Base-by-base conservation (phyloP, 2,888 invertebrate genomes). In the Rhimphoctona megacephalus region DNA sequence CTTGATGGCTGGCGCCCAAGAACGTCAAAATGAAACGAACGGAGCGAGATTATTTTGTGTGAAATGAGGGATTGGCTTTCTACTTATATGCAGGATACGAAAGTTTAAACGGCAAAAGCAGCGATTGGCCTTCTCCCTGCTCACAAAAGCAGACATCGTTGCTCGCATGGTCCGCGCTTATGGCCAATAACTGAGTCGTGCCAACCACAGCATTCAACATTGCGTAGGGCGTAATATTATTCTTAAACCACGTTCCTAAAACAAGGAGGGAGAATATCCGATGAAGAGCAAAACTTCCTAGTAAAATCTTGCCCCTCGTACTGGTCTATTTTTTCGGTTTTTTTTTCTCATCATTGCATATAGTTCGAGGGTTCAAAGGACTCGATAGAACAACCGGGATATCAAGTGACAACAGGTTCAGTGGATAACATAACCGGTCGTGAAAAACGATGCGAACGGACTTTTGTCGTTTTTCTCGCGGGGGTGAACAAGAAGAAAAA, bases 341-440 rank as follows among this genome's bases (percentile, higher is more conserved):
- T 19, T 39, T 30, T 69, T 52, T 64, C 52, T 39, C 72, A 19
- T 33, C 33, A 25, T 25, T 22, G 57, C 66, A 7, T 36, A n/a
- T 25, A 72, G 49, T 54, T 52, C 52, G 66, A 73, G 73, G 66
- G 83, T 72, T 66, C 83, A 67, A 61, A 57, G 64, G 67, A 78
- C 66, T 67, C 36, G 43, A 67, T 43, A 72, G 61, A 64, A 74
- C 67, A 76, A 64, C 69, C 49, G 61, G 89, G 85, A 88, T 91
- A 92, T 92, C 91, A 89, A 89, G 89, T 92, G 89, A 92, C 91
- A 91, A 90, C 91, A 90, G 91, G 91, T 92, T 85, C 87, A 85
- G 57, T 82, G 76, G 77, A 85, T 87, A 81, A 70, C 77, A 78
- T 81, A 85, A 83, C 85, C 69, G 82, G 77, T 83, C 80, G 80